Conservation (phyloP, 2,797 vertebrate species). For the Tiaroga cobitis region DNA sequence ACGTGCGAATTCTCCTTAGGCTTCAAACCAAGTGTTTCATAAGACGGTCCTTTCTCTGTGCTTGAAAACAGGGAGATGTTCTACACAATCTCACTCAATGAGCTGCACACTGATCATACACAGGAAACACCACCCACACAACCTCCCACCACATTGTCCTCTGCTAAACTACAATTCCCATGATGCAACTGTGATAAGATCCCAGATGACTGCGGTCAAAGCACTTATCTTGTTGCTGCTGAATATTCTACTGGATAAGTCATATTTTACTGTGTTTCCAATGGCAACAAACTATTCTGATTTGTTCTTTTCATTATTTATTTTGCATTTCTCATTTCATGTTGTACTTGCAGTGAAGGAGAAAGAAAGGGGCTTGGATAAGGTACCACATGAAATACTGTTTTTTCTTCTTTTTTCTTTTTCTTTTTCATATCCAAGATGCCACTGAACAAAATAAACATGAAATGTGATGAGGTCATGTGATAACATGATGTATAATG, state of each 20-base stretch:
- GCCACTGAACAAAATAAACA: neutral
- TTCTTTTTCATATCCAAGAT: neutral
- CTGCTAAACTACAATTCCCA: slow-evolving; percentile 55
- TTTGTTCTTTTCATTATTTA: slow-evolving; percentile 14
- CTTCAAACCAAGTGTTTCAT: slow-evolving; percentile 37
- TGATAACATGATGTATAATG: neutral
- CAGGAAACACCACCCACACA: slow-evolving; percentile 46
- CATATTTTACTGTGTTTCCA: slow-evolving; percentile 41
- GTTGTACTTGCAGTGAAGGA: neutral
- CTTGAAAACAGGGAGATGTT: slow-evolving; percentile 31
- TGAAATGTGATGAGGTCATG: neutral
- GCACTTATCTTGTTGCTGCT: neutral
- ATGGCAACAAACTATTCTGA: slow-evolving; percentile 27
- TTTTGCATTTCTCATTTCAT: neutral
- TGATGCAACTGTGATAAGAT: slow-evolving; percentile 25
- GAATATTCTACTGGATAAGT: slow-evolving; percentile 4
- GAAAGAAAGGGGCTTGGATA: neutral
- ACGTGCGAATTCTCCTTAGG: slow-evolving; percentile 21
- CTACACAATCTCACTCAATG: slow-evolving; percentile 20
- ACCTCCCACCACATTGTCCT: slow-evolving; percentile 35
- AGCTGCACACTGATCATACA: slow-evolving; percentile 7
- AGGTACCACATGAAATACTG: neutral
- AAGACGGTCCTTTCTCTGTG: slow-evolving; percentile 9
- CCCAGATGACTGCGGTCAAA: slow-evolving; percentile 22
- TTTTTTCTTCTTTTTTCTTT: no score